Conservation (phyloP, 2,888 invertebrate genomes). For the Pterostichus niger region DNA sequence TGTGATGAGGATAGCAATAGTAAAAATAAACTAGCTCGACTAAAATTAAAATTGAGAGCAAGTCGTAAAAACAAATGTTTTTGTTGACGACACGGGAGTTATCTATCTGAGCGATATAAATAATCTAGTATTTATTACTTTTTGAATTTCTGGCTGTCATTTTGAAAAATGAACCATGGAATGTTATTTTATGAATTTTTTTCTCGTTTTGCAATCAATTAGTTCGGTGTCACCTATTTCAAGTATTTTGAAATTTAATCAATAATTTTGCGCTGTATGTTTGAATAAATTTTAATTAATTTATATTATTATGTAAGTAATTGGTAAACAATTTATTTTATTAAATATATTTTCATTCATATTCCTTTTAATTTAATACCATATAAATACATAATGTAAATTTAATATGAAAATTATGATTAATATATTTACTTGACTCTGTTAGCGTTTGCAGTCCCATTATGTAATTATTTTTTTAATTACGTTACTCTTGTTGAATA, state of each 20-base stretch:
- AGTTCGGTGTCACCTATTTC: conserved; percentile 5
- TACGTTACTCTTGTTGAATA: no score
- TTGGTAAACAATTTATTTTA: background rate
- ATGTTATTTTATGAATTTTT: conserved; percentile 35
- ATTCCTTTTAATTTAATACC: no score
- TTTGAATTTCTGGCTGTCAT: conserved; percentile 61
- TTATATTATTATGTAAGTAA: background rate
- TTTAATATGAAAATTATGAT: conserved; percentile 23
- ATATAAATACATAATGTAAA: background rate
- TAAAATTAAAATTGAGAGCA: conserved; percentile 18
- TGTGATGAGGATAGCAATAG: background rate
- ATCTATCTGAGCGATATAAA: conserved; percentile 49
- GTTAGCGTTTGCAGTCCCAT: no score
- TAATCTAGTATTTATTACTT: conserved; percentile 60
- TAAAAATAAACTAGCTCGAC: conserved; percentile 1
- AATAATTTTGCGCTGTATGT: background rate
- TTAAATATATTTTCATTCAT: background rate
- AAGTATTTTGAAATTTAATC: conserved; percentile 33
- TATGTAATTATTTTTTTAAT: no score
- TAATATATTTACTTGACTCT: background rate
- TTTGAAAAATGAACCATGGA: conserved; percentile 53
- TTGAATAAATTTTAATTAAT: background rate
- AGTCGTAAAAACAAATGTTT: conserved; percentile 52
- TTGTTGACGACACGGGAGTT: conserved; percentile 53
- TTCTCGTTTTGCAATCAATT: conserved; percentile 8